Conservation (phyloP, 2,113 vertebrate species). For the Elachura formosa region DNA sequence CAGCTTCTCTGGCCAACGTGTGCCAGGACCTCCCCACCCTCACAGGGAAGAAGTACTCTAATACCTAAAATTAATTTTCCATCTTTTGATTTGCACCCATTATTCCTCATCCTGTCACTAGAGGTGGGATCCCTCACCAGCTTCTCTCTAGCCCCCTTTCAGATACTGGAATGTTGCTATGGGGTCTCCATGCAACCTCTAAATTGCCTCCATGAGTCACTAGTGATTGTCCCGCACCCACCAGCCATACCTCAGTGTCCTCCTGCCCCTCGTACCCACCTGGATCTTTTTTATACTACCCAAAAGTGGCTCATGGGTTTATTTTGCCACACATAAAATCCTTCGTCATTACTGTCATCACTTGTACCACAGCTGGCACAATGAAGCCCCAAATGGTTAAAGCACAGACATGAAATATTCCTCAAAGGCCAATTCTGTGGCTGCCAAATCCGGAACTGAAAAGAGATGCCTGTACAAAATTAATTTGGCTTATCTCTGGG, state of each 20-base stretch:
- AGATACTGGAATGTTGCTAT: neutral
- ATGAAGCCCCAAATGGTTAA: neutral
- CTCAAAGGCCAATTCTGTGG: neutral
- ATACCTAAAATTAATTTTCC: no score
- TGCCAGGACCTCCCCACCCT: neutral
- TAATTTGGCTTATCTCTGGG: neutral
- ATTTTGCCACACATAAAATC: neutral
- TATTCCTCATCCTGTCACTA: neutral
- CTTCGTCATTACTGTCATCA: neutral
- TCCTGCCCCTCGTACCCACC: fast-evolving
- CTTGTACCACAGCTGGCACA: neutral
- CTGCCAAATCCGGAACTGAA: neutral
- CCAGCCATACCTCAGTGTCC: neutral
- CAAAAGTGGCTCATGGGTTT: neutral
- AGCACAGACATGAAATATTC: neutral
- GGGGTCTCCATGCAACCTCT: neutral
- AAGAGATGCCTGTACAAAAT: neutral
- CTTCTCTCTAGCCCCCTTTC: no score
- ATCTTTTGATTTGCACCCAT: neutral
- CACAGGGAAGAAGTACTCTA: neutral
- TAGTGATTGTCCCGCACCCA: neutral
- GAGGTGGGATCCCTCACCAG: neutral
- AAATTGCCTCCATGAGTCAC: no score
- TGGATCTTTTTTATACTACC: no score
- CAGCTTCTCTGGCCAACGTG: neutral